Evolutionary conservation across 2,113 vertebrate species (phyloP).

Genomic region (Chrysemys picta): DNA sequence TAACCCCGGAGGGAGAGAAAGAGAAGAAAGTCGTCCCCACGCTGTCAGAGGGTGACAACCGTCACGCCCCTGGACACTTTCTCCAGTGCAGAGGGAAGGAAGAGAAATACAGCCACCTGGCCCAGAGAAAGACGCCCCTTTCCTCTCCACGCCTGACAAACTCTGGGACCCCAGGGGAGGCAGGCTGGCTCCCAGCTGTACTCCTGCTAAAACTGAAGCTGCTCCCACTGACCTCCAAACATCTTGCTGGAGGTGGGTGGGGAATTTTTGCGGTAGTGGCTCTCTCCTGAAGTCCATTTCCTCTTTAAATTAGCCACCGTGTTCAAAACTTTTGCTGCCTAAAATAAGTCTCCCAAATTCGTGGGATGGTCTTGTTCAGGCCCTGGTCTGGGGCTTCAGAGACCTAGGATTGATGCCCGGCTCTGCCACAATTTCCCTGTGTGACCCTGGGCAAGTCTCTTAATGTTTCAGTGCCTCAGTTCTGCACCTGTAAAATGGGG

Average conservation of each 20-base stretch:
- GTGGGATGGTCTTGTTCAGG: background rate
- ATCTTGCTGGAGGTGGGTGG: background rate
- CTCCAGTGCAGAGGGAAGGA: accelerated
- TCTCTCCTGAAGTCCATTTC: background rate
- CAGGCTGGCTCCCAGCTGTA: background rate
- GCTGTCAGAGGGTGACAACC: slow-evolving; percentile 32
- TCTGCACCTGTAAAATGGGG: background rate
- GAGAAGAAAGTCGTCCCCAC: background rate
- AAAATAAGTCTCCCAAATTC: background rate
- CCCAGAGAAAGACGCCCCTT: accelerated
- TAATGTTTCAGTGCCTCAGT: background rate
- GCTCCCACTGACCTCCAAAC: background rate
- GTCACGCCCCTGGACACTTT: background rate
- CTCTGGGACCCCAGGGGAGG: background rate
- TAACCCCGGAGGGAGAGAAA: slow-evolving; percentile 60
- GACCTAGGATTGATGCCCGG: background rate
- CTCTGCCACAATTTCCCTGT: background rate
- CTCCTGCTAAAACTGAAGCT: background rate
- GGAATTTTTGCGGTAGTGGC: background rate
- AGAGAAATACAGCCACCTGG: background rate
- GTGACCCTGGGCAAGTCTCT: background rate
- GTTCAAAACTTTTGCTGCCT: accelerated
- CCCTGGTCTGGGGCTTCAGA: background rate
- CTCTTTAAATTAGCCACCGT: background rate
- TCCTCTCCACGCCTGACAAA: background rate